These are phyloP conservation scores for Helarctos malayanus DNA, from an alignment of 2,797 vertebrate genomes.

Conservation along the genomic window DNA sequence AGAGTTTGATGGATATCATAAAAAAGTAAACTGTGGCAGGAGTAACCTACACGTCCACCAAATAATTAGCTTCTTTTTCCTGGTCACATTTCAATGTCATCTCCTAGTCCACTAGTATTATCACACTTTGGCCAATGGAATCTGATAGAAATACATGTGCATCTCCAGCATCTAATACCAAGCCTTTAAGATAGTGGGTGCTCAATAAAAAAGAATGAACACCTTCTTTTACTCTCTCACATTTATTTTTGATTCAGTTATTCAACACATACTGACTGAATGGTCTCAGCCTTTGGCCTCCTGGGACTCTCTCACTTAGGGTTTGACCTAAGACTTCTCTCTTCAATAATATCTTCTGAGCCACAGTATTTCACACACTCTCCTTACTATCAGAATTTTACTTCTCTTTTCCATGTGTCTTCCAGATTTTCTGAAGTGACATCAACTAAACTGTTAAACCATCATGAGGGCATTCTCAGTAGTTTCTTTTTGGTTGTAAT, in stretches of 20 bases:
- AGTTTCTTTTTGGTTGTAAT: neutral
- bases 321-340: neutral
- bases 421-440: neutral
- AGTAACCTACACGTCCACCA: neutral
- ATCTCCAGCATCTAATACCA: neutral
- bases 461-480: neutral
- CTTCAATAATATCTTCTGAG: neutral
- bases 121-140: neutral
- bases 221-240: neutral
- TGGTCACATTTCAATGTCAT: neutral
- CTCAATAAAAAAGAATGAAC: neutral
- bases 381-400: neutral
- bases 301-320: neutral
- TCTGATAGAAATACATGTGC: neutral
- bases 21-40: neutral
- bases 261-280: neutral
- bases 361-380: neutral
- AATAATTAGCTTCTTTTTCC: neutral
- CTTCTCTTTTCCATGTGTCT: neutral
- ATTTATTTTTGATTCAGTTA: conserved; percentile 18
- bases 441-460: neutral
- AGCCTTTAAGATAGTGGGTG: neutral
- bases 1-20: neutral
- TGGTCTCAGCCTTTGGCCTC: neutral
- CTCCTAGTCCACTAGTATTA: neutral